Evolutionary conservation across 2,797 vertebrate species (phyloP).

Genomic region (Falco columbarius): DNA sequence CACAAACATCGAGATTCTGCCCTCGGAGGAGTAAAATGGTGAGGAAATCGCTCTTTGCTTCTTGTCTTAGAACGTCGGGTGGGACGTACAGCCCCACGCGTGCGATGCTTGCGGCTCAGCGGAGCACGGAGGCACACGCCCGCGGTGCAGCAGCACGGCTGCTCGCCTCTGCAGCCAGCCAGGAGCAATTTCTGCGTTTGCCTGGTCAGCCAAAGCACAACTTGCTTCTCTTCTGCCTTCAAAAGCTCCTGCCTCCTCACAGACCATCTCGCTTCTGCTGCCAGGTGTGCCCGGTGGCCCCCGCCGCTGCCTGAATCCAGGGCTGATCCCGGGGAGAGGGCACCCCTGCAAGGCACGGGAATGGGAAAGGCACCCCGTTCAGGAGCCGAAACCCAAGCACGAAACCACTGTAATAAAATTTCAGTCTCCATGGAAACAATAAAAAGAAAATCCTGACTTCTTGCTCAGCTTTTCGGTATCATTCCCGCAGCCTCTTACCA

Average conservation of each 20-base stretch:
- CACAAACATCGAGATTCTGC: neutral
- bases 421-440: conserved; percentile 43
- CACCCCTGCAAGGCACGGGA: fast-evolving
- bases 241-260: neutral
- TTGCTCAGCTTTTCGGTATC: neutral
- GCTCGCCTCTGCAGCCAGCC: neutral
- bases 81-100: fast-evolving
- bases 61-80: fast-evolving
- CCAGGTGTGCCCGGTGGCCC: neutral
- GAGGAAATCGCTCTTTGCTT: neutral
- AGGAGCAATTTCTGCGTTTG: neutral
- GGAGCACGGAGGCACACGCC: fast-evolving
- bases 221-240: neutral
- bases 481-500: neutral
- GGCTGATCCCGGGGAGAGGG: neutral
- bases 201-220: neutral
- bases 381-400: neutral
- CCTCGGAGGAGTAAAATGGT: fast-evolving
- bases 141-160: neutral
- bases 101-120: fast-evolving
- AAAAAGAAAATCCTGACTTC: neutral
- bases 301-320: neutral
- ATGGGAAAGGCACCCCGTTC: neutral
- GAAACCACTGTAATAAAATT: neutral
- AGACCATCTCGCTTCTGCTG: fast-evolving